Conservation (phyloP, 2,797 vertebrate genomes). For the Tragopan temminckii region DNA sequence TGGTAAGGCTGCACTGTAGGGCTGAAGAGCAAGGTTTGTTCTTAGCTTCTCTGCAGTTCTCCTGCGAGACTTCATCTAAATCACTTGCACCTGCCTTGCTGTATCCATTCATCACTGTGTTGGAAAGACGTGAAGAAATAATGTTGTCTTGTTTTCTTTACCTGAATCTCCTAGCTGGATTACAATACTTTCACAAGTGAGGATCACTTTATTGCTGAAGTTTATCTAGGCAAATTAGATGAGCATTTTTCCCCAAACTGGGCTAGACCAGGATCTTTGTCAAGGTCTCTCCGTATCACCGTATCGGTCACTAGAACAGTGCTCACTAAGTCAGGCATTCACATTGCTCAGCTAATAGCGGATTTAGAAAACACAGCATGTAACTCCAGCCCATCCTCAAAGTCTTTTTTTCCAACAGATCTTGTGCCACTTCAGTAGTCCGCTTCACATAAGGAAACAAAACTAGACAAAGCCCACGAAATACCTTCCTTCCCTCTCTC, state of each 20-base stretch:
- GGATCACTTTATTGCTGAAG: not conserved
- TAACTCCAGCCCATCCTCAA: not conserved
- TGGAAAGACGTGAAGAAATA: not conserved
- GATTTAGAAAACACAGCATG: not conserved
- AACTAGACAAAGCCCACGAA: not conserved
- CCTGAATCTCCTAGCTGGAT: not conserved
- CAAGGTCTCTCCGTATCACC: not conserved
- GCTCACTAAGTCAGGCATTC: not conserved
- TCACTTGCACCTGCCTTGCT: not conserved
- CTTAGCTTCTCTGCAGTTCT: not conserved
- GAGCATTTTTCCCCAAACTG: not conserved
- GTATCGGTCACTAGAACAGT: not conserved
- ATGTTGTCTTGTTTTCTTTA: not conserved
- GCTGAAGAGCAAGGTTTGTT: not conserved
- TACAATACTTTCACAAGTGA: fast-evolving
- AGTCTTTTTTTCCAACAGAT: not conserved
- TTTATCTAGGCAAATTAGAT: not conserved
- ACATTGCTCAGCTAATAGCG: not conserved
- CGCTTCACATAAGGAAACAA: not conserved
- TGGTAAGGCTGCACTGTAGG: not conserved
- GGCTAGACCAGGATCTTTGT: not conserved
- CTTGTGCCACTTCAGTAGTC: not conserved
- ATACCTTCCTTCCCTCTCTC: not conserved
- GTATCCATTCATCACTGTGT: not conserved
- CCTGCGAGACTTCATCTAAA: not conserved